phyloP scores from a whole-genome alignment of 2,797 vertebrate species.

The Oophaga sylvatica region DNA sequence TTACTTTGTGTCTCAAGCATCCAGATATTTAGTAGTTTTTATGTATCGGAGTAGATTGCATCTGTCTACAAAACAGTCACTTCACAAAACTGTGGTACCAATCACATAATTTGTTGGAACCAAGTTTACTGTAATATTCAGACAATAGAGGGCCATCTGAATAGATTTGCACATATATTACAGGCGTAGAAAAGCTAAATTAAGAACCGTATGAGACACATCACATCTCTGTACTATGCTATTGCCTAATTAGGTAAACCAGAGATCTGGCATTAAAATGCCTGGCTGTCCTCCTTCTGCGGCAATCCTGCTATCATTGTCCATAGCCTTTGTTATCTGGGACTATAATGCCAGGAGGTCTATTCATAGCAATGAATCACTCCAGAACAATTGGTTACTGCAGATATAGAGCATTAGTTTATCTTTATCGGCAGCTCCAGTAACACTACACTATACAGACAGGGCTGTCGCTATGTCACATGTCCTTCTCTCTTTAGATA shows the following conservation, averaged over 20 bases:
- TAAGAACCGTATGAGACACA: slow-evolving; percentile 66
- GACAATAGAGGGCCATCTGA: neutral
- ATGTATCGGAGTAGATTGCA: neutral
- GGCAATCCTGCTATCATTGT: slow-evolving; percentile 54
- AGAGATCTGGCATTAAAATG: slow-evolving; percentile 65
- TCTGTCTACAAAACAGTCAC: neutral
- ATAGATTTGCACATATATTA: slow-evolving; percentile 26
- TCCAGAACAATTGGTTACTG: slow-evolving; percentile 45
- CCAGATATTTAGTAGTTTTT: neutral
- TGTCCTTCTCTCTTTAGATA: neutral
- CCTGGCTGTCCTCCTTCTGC: slow-evolving; percentile 66
- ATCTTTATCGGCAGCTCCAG: slow-evolving; percentile 40
- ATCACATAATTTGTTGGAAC: neutral
- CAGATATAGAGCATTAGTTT: slow-evolving; percentile 44
- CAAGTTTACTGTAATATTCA: neutral
- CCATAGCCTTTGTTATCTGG: slow-evolving; percentile 70
- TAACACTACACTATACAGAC: slow-evolving; percentile 37
- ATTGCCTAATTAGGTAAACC: slow-evolving; percentile 75
- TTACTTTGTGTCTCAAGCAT: neutral
- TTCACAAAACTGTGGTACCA: neutral
- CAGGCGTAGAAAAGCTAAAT: slow-evolving; percentile 72
- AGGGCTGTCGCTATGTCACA: neutral
- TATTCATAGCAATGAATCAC: slow-evolving; percentile 75
- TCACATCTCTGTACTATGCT: slow-evolving; percentile 65
- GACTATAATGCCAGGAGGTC: slow-evolving; percentile 69